Evolutionary conservation across 2,797 vertebrate genomes (phyloP).

Genomic region (Acanthopagrus latus): DNA sequence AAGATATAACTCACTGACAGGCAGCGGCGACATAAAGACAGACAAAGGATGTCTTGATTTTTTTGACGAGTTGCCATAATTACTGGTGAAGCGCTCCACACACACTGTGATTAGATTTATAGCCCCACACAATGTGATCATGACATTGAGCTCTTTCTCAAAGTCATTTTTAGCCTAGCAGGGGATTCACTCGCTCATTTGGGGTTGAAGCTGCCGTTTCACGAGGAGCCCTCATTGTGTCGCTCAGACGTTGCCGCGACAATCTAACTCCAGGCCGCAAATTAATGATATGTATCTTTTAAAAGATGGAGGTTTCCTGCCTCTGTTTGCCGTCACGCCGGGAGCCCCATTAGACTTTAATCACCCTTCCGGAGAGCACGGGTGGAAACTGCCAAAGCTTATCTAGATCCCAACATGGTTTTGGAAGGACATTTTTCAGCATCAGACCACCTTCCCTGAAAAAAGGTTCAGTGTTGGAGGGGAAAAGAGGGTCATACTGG

Average conservation of each 20-base stretch:
- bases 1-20: background rate
- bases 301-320: conserved; percentile 49
- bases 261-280: conserved; percentile 63
- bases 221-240: conserved; percentile 31
- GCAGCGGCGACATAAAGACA: background rate
- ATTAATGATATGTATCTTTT: conserved; percentile 70
- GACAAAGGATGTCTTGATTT: conserved; percentile 1
- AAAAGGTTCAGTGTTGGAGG: conserved; percentile 28
- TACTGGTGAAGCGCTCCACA: conserved; percentile 9
- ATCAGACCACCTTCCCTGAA: conserved; percentile 15
- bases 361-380: conserved; percentile 33
- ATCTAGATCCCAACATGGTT: conserved; percentile 43
- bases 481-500: conserved; percentile 7
- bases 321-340: conserved; percentile 56
- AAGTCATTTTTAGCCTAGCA: conserved; percentile 44
- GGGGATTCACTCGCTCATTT: conserved; percentile 25
- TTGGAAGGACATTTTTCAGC: conserved; percentile 41
- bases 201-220: conserved; percentile 15
- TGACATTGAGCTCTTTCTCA: conserved; percentile 59
- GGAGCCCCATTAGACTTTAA: conserved; percentile 58
- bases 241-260: conserved; percentile 12
- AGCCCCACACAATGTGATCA: background rate
- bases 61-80: conserved; percentile 49
- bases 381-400: conserved; percentile 35
- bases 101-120: conserved; percentile 20